These are phyloP conservation scores for Lycaena phlaeas DNA, from an alignment of 2,888 invertebrate genomes.

Conservation along the genomic window DNA sequence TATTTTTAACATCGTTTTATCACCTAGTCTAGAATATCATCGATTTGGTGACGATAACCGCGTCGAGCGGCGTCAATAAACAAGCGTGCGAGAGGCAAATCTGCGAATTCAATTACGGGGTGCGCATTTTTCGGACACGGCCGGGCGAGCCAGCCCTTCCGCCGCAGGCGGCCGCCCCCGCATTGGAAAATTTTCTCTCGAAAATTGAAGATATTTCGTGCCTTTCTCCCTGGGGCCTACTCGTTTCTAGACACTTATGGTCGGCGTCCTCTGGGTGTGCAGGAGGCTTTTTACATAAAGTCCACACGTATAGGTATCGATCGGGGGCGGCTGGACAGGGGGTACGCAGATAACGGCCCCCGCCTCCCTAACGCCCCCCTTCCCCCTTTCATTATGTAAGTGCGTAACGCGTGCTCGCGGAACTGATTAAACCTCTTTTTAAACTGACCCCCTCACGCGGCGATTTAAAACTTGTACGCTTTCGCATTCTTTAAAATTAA, in stretches of 20 bases:
- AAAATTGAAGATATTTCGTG: slow-evolving; percentile 72
- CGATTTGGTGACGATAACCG: too few relatives aligned
- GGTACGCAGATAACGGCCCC: slow-evolving; percentile 71
- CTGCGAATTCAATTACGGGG: slow-evolving; percentile 70
- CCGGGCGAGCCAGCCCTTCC: slow-evolving; percentile 61
- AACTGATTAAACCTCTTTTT: slow-evolving; percentile 72
- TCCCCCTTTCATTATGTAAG: slow-evolving; percentile 73
- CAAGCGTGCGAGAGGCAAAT: slow-evolving; percentile 65
- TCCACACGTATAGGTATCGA: slow-evolving; percentile 73
- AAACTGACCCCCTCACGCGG: slow-evolving; percentile 60
- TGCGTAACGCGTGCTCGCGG: slow-evolving; percentile 72
- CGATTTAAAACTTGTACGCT: neutral
- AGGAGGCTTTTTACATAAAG: slow-evolving; percentile 73
- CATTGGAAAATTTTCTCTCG: slow-evolving; percentile 72
- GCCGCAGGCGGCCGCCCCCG: slow-evolving; percentile 65
- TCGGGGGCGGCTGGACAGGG: slow-evolving; percentile 68
- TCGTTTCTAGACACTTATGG: slow-evolving; percentile 73
- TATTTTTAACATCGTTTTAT: too few relatives aligned
- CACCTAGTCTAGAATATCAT: too few relatives aligned
- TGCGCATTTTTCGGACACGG: slow-evolving; percentile 68
- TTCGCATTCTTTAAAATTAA: too few relatives aligned
- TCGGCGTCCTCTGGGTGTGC: slow-evolving; percentile 68
- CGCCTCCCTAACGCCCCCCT: slow-evolving; percentile 40
- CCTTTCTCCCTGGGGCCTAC: slow-evolving; percentile 67
- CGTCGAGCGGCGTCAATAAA: too few relatives aligned